Base-by-base conservation (phyloP, 2,113 vertebrate genomes). In the Psammodynastes pulverulentus region DNA sequence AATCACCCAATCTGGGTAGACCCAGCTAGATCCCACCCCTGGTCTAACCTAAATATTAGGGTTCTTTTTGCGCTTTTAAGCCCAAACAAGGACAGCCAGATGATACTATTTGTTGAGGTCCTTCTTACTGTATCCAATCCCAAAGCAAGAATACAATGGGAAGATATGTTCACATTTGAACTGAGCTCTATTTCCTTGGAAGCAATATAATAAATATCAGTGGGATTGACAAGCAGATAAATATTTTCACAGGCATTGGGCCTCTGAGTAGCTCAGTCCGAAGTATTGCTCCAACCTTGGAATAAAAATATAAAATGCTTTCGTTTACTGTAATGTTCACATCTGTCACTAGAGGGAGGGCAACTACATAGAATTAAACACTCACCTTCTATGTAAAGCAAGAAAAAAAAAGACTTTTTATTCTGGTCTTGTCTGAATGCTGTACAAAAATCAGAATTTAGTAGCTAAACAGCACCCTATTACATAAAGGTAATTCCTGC, bases 301-400 rank as follows among this genome's bases (percentile, higher is more conserved):
- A 84, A 89, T 88, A 79, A 89, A 88, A 53, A 79, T 79, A 49
- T 79, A 89, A 54, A 92, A 84, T 45, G 34, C 17, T 51, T 72
- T 58, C 19, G 10, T 79, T 79, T 88, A 53, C 17, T 90, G 98
- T 94, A 94, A 94, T 98, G 93, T 97, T 94, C 1, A 3, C 87
- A 95, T 95, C 72, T 0, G 94, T 95, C 98, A 95, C 97, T 95
- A 98, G 98, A 98, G 98, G 98, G 98, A 97, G 97, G 53, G 62
- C 97, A 96, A 98, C 97, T 97, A 98, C 98, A 94, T 90, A 94
- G 93, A 90, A 90, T 90, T 62, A 48, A n/a, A 45, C 24, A 89
- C 39, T 26, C 45, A 10, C 48, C 39, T 89, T 13, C 5, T 34
- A 84, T 84, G 49, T 90, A 34, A 52, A 53, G 48, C 21, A 84